phyloP scores from a whole-genome alignment of 1,140 invertebrate species.

The Diplogasteroides magnus region DNA sequence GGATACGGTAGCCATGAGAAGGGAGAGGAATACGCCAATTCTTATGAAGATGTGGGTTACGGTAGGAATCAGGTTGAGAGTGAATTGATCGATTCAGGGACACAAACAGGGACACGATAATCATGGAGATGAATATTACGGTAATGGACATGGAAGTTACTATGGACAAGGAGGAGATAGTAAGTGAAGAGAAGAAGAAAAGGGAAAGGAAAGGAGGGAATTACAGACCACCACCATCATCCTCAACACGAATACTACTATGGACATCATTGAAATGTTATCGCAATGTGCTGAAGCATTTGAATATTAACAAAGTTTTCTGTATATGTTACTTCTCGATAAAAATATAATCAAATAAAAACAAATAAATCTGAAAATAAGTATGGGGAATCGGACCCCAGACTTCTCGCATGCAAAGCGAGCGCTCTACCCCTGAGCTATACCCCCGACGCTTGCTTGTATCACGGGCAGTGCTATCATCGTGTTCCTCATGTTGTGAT shows the following conservation, averaged over 20 bases:
- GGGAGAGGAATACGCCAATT: background rate
- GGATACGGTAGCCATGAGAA: background rate
- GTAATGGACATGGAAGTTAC: background rate
- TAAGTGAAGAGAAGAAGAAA: background rate
- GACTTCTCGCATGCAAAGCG: conserved; percentile 32
- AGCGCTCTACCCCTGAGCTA: conserved; percentile 39
- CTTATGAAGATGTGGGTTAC: background rate
- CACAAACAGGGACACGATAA: background rate
- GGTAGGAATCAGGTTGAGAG: background rate
- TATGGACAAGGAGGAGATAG: background rate
- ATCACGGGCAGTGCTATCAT: too few species aligned
- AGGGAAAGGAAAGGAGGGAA: background rate
- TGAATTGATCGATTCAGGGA: background rate
- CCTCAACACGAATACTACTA: background rate
- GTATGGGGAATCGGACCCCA: background rate
- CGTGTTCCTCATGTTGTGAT: too few species aligned
- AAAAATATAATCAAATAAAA: background rate
- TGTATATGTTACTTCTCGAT: background rate
- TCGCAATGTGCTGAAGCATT: background rate
- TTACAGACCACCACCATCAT: background rate
- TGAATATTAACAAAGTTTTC: background rate
- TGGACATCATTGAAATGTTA: background rate
- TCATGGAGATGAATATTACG: background rate
- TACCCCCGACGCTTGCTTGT: too few species aligned
- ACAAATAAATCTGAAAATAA: background rate